Base-by-base conservation (phyloP, 2,888 invertebrate genomes). In the Cheilosia urbana region DNA sequence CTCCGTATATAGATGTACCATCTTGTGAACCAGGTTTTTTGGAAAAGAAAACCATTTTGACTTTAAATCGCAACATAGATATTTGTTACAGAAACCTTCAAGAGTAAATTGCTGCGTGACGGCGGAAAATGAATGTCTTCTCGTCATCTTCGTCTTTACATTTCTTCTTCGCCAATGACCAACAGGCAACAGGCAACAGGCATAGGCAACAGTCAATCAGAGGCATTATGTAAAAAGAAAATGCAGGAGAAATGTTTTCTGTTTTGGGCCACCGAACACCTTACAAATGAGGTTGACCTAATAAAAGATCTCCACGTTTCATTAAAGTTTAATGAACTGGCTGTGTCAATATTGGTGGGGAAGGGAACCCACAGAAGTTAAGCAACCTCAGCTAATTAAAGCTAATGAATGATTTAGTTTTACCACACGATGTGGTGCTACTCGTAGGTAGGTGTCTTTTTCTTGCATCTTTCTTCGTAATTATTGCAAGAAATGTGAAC, bases 241-340 rank as follows among this genome's bases (percentile, higher is more conserved):
- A 53, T n/a, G 21, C 6, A 21, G 42, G n/a, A 53, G 49, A 58
- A 45, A 53, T n/a, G 37, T 42, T 30, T 37, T 49, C 45, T n/a
- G 37, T 34, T 30, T 37, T 49, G 13, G 47, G 45, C 55, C 47
- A 17, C 65, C 65, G 27, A 57, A 65, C 5, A 58, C 17, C 55
- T 37, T 2, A 63, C 15, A 49, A 66, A 68, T 37, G 49, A 72
- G 40, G 49, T 51, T 81, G 75, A 75, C 81, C 81, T 62, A 81
- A 76, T 75, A 81, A 55, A 68, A 57, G n/a, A 24, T 47, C 45
- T 5, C 17, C 37, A 37, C 40, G 30, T 57, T 58, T 69, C 34
- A 9, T 62, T 49, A 7, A 49, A 42, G 69, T 63, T 69, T 76
- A 76, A 69, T 69, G 81, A 76, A 81, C 81, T 63, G 58, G 24